Conservation (phyloP, 1,140 invertebrate species). For the Bombus difficillimus region DNA sequence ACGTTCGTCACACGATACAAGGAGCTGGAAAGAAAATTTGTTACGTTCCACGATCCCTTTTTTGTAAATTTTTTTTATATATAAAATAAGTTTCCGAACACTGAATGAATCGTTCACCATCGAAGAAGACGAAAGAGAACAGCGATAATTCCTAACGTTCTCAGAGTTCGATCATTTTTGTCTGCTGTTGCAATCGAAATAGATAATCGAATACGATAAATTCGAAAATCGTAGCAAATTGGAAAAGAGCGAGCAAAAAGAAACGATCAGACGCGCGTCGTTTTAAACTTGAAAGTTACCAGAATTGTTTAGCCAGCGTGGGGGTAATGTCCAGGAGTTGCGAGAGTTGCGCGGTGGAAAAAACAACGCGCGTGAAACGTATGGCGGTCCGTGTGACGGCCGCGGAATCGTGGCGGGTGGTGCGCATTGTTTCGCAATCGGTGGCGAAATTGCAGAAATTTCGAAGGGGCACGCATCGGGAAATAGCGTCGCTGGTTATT, state of each 20-base stretch:
- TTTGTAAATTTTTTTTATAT: too few relatives aligned
- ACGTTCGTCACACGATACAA: too few relatives aligned
- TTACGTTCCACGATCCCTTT: too few relatives aligned
- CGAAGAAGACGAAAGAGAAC: too few relatives aligned
- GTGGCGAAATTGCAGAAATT: conserved; percentile 50
- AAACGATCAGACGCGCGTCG: too few relatives aligned
- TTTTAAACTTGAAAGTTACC: not conserved
- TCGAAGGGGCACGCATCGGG: conserved; percentile 31
- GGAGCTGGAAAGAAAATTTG: too few relatives aligned
- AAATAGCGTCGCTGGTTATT: conserved; percentile 38
- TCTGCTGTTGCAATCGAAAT: not conserved
- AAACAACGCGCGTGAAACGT: not conserved
- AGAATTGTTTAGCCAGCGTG: not conserved
- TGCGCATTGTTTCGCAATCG: conserved; percentile 39
- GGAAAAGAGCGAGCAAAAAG: not conserved
- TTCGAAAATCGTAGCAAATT: not conserved
- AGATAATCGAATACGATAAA: too few relatives aligned
- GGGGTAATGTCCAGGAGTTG: not conserved
- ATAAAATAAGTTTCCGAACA: too few relatives aligned
- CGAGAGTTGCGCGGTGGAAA: not conserved
- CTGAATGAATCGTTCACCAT: too few relatives aligned
- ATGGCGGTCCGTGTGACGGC: not conserved
- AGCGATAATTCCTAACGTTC: too few relatives aligned
- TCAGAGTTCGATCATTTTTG: not conserved
- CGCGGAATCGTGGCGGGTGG: not conserved